Evolutionary conservation across 2,113 vertebrate genomes (phyloP).

Genomic region (Kryptolebias marmoratus): DNA sequence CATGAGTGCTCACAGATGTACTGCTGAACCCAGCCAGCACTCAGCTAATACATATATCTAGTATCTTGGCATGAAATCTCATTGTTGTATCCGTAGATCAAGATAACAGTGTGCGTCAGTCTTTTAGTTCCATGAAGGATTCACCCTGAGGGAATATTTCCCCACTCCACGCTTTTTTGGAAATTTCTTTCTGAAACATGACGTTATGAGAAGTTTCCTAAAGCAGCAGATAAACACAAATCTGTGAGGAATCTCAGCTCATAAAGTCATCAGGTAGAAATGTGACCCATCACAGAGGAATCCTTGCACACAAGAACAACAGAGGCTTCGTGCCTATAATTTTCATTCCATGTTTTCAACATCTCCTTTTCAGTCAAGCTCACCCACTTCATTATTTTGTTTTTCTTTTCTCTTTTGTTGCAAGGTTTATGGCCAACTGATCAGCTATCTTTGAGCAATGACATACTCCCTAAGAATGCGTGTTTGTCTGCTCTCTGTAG

Average conservation of each 20-base stretch:
- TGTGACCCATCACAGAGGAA: constrained; percentile 26
- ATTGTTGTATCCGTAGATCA: constrained; percentile 4
- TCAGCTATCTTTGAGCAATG: constrained; percentile 39
- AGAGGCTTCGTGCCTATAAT: constrained; percentile 28
- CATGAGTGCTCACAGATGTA: neutral
- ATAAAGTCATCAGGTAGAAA: constrained; percentile 43
- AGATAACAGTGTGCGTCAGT: neutral
- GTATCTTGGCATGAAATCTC: constrained; percentile 14
- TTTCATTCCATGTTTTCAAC: constrained; percentile 45
- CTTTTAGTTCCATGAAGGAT: constrained; percentile 8
- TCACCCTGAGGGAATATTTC: constrained; percentile 16
- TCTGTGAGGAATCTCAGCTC: constrained; percentile 38
- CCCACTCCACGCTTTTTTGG: constrained; percentile 5
- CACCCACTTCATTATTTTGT: constrained; percentile 18
- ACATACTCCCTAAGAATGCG: constrained; percentile 11
- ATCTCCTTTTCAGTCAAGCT: constrained; percentile 1
- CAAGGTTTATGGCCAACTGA: constrained; percentile 4
- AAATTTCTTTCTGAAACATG: constrained; percentile 37
- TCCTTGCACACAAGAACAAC: constrained; percentile 41
- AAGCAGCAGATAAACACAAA: constrained; percentile 35
- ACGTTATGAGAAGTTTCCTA: constrained; percentile 22
- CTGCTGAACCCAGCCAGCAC: constrained; percentile 6
- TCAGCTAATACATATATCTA: neutral
- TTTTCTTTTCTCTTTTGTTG: constrained; percentile 8
- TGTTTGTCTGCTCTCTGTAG: constrained; percentile 1